These are phyloP conservation scores for Coturnix japonica DNA, from an alignment of 2,113 vertebrate species.

Conservation along the genomic window DNA sequence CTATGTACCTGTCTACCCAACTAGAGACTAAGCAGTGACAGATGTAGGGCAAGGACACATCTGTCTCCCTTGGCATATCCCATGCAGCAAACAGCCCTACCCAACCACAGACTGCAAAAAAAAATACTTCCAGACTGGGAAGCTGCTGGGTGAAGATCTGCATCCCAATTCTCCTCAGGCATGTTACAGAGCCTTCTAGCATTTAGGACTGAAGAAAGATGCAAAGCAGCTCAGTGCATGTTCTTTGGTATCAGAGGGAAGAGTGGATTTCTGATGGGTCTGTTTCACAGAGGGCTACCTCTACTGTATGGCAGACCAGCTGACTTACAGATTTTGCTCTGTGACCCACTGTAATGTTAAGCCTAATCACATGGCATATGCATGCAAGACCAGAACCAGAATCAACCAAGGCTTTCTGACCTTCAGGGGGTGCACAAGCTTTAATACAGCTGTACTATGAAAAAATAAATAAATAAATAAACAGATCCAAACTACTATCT, in stretches of 20 bases:
- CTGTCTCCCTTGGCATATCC: neutral
- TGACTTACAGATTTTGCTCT: neutral
- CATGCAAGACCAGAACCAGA: neutral
- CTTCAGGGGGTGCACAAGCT: neutral
- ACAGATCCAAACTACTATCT: neutral
- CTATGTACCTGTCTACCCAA: neutral
- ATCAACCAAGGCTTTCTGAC: neutral
- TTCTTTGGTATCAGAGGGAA: neutral
- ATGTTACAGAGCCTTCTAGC: neutral
- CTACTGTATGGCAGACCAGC: neutral
- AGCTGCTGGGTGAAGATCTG: neutral
- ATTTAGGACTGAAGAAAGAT: neutral
- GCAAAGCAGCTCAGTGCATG: neutral
- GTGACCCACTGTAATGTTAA: neutral
- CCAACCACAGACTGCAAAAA: neutral
- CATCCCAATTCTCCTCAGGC: fast-evolving
- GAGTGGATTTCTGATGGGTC: fast-evolving
- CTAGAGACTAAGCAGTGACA: neutral
- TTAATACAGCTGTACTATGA: neutral
- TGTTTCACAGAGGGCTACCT: neutral
- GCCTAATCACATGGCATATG: neutral
- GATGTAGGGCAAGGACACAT: slow-evolving; percentile 1
- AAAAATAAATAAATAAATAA: slow-evolving; percentile 47
- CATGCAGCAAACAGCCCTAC: neutral
- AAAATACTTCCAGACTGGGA: neutral